Evolutionary conservation across 2,113 vertebrate species (phyloP), one percentile per base, ranked within the genome.

Genomic region (Mustela lutreola): DNA sequence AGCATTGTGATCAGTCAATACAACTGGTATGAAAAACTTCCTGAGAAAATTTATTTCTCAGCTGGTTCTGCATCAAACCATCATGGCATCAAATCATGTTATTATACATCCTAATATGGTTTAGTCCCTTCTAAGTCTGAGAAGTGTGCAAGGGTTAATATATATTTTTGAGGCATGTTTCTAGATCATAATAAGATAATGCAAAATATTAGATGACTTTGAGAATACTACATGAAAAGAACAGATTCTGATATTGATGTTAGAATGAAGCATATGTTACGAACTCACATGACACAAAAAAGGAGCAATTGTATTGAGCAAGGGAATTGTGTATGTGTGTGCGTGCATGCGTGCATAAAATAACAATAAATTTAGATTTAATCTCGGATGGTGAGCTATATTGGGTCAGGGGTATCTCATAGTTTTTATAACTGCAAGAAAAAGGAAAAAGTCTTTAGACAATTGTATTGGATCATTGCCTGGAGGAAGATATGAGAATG

Each of bases 331-430:
- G 50, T 31, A 8, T 67, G 19, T 58, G 10, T 7, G 10, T 48
- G 39, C 16, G 11, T 28, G 7, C 63, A 14, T 60, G 19, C 31
- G 36, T 50, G 39, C 26, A 4, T 58, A 22, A 2, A 50, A 12
- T 73, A 96, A 81, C 42, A 60, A 53, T 53, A 60, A 88, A 91
- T 91, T 95, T 95, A 79, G 11, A 4, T 56, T 91, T 76, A 86
- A 63, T 93, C 50, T 86, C 31, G 7, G 24, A 60, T 50, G 11
- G 7, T 65, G 42, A 89, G 11, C 58, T 92, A 56, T 83, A 95
- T 63, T 71, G 21, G 3, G 26, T 97, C 56, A 56, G 11, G 63
- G 39, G 39, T 58, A 81, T 89, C 80, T 84, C 15, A 56, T 2
- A 39, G 48, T 92, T 5, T 79, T 96, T 81, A 19, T 1, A 93